These are phyloP conservation scores for Patella ulyssiponensis DNA, from an alignment of 2,888 invertebrate genomes.

Conservation along the genomic window DNA sequence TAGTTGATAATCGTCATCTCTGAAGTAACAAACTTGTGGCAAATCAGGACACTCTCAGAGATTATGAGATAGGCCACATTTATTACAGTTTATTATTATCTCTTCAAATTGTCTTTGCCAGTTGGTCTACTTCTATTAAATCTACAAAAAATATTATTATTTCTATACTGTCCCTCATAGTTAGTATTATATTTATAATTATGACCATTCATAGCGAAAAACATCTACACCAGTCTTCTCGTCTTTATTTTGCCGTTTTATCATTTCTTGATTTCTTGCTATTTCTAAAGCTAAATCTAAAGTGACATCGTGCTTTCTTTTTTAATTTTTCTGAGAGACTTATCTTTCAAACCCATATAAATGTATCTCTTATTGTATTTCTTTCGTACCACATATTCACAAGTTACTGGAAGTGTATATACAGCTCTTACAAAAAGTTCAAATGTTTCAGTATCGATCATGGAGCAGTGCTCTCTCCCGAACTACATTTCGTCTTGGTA, in stretches of 20 bases:
- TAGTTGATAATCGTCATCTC: not conserved
- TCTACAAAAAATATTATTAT: not conserved
- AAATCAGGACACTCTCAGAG: not conserved
- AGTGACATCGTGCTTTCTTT: not conserved
- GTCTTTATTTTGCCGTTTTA: not conserved
- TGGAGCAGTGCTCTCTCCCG: slow-evolving; percentile 37
- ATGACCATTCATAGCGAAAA: no score
- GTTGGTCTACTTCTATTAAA: no score
- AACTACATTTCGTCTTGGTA: slow-evolving; percentile 32
- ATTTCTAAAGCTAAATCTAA: not conserved
- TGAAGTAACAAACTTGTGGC: not conserved
- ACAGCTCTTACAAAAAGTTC: slow-evolving; percentile 29
- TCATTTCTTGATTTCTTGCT: not conserved
- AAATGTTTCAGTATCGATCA: slow-evolving; percentile 28
- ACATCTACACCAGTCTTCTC: no score
- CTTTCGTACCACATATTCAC: slow-evolving; percentile 18
- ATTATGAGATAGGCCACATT: not conserved
- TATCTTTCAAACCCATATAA: not conserved
- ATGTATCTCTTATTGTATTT: slow-evolving; percentile 23
- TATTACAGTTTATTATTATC: not conserved
- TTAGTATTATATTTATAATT: not conserved
- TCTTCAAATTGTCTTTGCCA: not conserved
- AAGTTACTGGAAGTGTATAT: slow-evolving; percentile 29
- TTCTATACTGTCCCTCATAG: not conserved
- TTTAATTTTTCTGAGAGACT: not conserved